Percentiles rank a stretch among this genome's conserved stretches.
These are phyloP conservation scores for Athetis lepigone DNA, from an alignment of 2,888 invertebrate genomes.

Conservation along the genomic window DNA sequence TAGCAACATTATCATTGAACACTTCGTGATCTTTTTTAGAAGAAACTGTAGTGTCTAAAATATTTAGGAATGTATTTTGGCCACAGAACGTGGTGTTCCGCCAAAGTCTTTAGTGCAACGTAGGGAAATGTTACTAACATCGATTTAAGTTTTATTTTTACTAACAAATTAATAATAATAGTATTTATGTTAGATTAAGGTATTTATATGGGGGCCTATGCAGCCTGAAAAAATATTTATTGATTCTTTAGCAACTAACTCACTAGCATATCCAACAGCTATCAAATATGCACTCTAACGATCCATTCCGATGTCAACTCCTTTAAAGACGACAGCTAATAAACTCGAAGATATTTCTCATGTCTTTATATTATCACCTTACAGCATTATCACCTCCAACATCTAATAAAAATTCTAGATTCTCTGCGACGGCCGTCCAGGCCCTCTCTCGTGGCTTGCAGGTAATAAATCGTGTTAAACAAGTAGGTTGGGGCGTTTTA, in stretches of 20 bases:
- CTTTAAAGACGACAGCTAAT: constrained; percentile 8
- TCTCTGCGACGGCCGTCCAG: constrained; percentile 70
- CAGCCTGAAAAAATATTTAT: no score
- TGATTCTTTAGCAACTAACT: background rate
- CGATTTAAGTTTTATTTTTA: no score
- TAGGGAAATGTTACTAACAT: no score
- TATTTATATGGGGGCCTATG: no score
- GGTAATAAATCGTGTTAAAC: constrained; percentile 90
- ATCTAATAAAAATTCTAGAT: constrained; percentile 64
- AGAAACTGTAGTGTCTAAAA: background rate
- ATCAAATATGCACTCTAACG: background rate
- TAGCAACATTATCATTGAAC: background rate
- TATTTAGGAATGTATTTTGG: background rate
- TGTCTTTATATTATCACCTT: constrained; percentile 37
- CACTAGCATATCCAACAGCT: constrained; percentile 4
- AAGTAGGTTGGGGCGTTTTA: constrained; percentile 90
- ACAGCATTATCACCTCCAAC: constrained; percentile 59
- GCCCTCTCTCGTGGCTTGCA: constrained; percentile 83
- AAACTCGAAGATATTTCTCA: constrained; percentile 17
- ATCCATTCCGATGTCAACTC: constrained; percentile 5
- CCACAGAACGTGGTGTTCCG: no score
- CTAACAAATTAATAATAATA: no score
- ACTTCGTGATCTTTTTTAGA: background rate
- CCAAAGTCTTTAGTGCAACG: no score
- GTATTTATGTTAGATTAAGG: no score